Evolutionary conservation across 2,113 vertebrate genomes (phyloP), one percentile per base, ranked within the genome.

Genomic region (Psettodes erumei): DNA sequence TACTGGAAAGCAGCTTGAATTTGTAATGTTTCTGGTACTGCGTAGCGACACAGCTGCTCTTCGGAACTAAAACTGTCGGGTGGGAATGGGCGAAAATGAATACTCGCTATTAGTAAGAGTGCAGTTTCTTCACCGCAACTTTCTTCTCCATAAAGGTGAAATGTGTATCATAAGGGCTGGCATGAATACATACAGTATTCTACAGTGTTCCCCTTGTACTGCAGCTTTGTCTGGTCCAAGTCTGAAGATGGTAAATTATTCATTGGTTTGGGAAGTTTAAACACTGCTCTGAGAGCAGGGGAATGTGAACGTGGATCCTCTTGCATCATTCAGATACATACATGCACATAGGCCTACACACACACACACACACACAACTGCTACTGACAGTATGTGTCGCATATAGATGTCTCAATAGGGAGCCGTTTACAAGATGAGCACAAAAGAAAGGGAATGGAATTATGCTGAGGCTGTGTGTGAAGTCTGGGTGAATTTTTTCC

Each of bases 201-300:
- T 51, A 43, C 23, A 56, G 54, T 50, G 28, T 60, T 28, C 61
- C 47, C 50, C 68, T 37, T 21, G 30, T 71, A 10, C 79, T 60
- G 73, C 72, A 63, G 75, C 48, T 69, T 58, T 45, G 76, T 83
- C 74, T 85, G 62, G 33, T 79, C 72, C 72, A 50, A 66, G 72
- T 77, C 65, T 75, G 71, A 78, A 73, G 28, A 53, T 37, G 38
- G 43, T 90, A 56, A 86, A 92, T 90, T 84, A 92, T 90, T 90
- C 78, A 91, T 88, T 23, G 69, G 58, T 50, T 23, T 58, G 33
- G 76, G 54, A 71, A 67, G 78, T 89, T 88, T 83, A 86, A 84
- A 66, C 70, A 81, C 63, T 9, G 75, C 83, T 84, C 58, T 62
- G 82, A 75, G 67, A 88, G 69, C 40, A 21, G 72, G 72, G 76